phyloP scores from a whole-genome alignment of 2,888 invertebrate genomes.

The Philereme transversata region DNA sequence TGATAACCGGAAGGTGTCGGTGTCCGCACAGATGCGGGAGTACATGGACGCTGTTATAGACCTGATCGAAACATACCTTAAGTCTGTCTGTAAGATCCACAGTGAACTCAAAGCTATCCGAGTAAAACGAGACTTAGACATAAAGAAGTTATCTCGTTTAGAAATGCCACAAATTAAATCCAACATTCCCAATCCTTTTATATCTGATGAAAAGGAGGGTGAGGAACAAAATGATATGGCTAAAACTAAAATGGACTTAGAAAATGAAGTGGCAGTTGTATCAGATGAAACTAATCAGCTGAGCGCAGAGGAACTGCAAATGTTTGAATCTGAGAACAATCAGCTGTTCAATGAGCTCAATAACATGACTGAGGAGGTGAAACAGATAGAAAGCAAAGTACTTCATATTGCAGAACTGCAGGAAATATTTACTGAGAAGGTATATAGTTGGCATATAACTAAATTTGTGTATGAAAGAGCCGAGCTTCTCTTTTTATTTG shows the following conservation, averaged over 20 bases:
- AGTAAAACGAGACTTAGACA: constrained; percentile 93
- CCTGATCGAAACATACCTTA: constrained; percentile 91
- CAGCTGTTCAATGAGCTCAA: constrained; percentile 94
- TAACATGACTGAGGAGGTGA: constrained; percentile 94
- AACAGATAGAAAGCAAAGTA: constrained; percentile 95
- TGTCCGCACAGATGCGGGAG: constrained; percentile 87
- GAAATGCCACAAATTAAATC: constrained; percentile 72
- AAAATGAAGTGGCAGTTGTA: constrained; percentile 73
- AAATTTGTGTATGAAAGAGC: too few species aligned
- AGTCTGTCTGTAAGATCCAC: constrained; percentile 93
- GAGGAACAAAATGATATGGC: constrained; percentile 49
- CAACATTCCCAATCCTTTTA: constrained; percentile 65
- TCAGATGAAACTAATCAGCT: constrained; percentile 87
- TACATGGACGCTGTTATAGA: constrained; percentile 91
- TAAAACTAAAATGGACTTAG: constrained; percentile 65
- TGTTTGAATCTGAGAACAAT: constrained; percentile 96
- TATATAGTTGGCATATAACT: constrained; percentile 39
- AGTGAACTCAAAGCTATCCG: constrained; percentile 94
- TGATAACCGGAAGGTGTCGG: constrained; percentile 81
- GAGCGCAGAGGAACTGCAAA: constrained; percentile 94
- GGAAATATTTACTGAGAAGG: constrained; percentile 97
- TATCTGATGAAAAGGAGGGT: constrained; percentile 51
- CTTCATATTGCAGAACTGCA: constrained; percentile 97
- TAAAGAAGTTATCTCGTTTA: constrained; percentile 90
- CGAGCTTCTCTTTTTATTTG: too few species aligned